Evolutionary conservation across 2,888 invertebrate species (phyloP).

Genomic region (Tipula vernalis): DNA sequence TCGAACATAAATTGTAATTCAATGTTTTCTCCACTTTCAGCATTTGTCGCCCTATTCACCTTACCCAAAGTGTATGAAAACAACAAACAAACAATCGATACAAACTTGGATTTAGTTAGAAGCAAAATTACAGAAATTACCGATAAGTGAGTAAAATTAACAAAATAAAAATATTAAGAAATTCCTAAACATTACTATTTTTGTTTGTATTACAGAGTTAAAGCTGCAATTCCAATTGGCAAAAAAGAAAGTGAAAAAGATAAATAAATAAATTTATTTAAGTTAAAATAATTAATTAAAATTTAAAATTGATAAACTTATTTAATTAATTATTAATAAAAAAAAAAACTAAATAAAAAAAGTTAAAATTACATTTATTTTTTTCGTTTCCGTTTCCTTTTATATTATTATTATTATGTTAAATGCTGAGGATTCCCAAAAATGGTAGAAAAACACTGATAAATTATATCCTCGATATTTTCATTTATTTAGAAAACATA

Average conservation of each 20-base stretch:
- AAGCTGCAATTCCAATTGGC: slow-evolving; percentile 78
- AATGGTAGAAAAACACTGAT: background rate
- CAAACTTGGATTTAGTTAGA: slow-evolving; percentile 76
- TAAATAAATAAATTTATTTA: slow-evolving; percentile 43
- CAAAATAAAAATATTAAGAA: background rate
- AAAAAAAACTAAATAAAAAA: background rate
- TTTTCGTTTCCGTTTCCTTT: background rate
- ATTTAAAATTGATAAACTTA: background rate
- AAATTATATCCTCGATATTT: background rate
- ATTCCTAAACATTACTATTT: background rate
- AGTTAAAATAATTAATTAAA: slow-evolving; percentile 6
- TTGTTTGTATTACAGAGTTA: slow-evolving; percentile 49
- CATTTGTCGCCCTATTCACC: slow-evolving; percentile 84
- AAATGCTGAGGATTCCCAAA: background rate
- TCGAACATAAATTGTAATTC: slow-evolving; percentile 13
- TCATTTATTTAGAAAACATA: background rate
- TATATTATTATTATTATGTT: background rate
- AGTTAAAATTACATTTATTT: background rate
- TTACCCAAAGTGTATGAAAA: slow-evolving; percentile 93
- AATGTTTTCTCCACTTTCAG: slow-evolving; percentile 41
- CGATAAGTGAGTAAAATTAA: slow-evolving; percentile 56
- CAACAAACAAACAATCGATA: slow-evolving; percentile 87
- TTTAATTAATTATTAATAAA: background rate
- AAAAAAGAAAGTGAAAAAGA: slow-evolving; percentile 78
- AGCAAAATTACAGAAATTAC: slow-evolving; percentile 80